A percentile compares a stretch with the other conserved stretches of the same genome.
Conservation (phyloP, 2,888 invertebrate genomes). For the Microplitis deprimator region DNA sequence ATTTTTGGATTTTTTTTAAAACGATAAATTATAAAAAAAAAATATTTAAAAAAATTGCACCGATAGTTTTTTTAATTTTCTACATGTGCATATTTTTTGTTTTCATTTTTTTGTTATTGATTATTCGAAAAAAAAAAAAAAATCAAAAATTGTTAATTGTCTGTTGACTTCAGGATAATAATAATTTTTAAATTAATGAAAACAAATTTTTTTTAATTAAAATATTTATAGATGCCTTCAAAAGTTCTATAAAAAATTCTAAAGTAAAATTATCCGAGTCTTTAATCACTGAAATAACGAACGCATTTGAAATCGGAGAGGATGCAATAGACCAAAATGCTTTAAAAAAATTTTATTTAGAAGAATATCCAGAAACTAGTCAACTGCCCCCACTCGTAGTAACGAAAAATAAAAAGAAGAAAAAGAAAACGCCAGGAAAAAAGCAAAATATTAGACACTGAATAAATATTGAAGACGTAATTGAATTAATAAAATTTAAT, state of each 20-base stretch:
- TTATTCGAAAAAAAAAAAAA: too few relatives aligned
- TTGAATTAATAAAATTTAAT: conserved; percentile 8
- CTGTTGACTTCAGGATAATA: background rate
- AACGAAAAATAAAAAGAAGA: conserved; percentile 60
- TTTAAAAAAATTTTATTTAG: conserved; percentile 69
- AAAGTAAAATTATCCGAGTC: conserved; percentile 64
- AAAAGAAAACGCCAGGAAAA: background rate
- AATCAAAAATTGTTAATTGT: too few relatives aligned
- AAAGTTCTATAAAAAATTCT: conserved; percentile 65
- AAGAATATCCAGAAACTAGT: conserved; percentile 70
- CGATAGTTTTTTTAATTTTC: too few relatives aligned
- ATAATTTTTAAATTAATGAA: background rate
- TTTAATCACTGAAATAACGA: conserved; percentile 59
- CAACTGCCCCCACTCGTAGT: conserved; percentile 57
- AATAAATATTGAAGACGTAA: background rate
- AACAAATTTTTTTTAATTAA: background rate
- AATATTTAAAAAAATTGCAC: background rate
- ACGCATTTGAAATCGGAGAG: conserved; percentile 55
- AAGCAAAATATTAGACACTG: background rate
- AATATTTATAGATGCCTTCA: conserved; percentile 62
- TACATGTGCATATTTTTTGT: too few relatives aligned
- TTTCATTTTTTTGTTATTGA: too few relatives aligned
- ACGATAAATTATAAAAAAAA: too few relatives aligned
- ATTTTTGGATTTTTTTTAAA: too few relatives aligned
- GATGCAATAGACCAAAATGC: conserved; percentile 61